Evolutionary conservation across 2,888 invertebrate genomes (phyloP), one percentile per base, ranked within the genome.

Genomic region (Pemphredon lugubris): DNA sequence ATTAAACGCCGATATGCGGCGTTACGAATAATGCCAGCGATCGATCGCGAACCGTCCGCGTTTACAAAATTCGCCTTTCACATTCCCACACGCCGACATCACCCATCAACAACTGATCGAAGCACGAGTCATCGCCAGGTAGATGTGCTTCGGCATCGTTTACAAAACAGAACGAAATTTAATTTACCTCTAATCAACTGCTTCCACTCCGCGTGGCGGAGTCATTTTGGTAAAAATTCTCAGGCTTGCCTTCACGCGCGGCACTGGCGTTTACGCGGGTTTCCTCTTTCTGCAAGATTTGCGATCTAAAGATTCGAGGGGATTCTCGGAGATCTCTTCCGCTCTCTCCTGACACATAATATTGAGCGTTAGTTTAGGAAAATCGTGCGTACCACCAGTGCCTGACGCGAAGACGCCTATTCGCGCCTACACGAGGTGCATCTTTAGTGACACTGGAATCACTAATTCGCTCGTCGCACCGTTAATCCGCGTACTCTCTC

Each of bases 211-310:
- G 73, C 57, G 50, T 45, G 60, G 63, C 73, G 77, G 72, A 77
- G 66, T 77, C 80, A 73, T 81, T 82, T 84, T 86, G 80, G 81
- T 86, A 82, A 84, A 86, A 85, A 84, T 81, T 81, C 73, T 77
- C 61, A 64, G 77, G 73, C 69, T 66, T 59, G 61, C 61, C 53
- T 64, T 73, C 20, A 45, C 66, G 51, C 63, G 51, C 53, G 66
- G 14, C 60, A 40, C 54, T 61, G 45, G 18, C 23, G n/a, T n/a
- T n/a, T 50, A 30, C 45, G 60, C 45, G 30, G 5, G 1, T n/a
- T 18, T 23, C 7, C 18, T 23, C 30, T 1, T 7, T 4, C 7
- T 20, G 16, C 16, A 16, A 3, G 1, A 40, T 14, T 40, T 40
- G 4, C 11, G 2, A 40, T 40, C 37, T 1, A n/a, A 40, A 3